A percentile compares a stretch with the other conserved stretches of the same genome.
These are phyloP conservation scores for Dryoscopus gambensis DNA, from an alignment of 2,113 vertebrate genomes.

Conservation along the genomic window DNA sequence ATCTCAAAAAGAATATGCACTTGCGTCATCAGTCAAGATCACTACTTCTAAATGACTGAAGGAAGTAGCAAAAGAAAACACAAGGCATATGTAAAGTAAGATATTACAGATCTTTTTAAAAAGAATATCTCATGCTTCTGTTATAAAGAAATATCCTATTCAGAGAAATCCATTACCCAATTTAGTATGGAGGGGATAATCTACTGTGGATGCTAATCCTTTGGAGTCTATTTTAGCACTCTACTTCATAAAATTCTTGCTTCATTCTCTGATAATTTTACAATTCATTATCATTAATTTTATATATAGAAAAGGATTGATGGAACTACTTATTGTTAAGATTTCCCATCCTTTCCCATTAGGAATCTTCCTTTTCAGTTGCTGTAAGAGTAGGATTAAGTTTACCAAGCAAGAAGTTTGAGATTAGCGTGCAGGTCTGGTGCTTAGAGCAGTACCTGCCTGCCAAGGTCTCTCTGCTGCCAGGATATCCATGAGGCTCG, in stretches of 20 bases:
- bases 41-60: not conserved
- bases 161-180: conserved; percentile 29
- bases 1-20: not conserved
- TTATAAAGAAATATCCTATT: not conserved
- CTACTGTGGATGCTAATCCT: conserved; percentile 37
- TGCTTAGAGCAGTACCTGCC: not conserved
- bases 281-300: conserved; percentile 18
- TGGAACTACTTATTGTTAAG: conserved; percentile 1
- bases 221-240: conserved; percentile 37
- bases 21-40: not conserved
- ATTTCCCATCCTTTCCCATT: not conserved
- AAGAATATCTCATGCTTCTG: not conserved
- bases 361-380: not conserved
- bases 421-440: not conserved
- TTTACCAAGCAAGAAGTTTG: not conserved
- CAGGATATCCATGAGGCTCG: accelerated
- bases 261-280: conserved; percentile 33
- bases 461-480: not conserved
- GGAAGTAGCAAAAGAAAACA: not conserved
- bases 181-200: conserved; percentile 40
- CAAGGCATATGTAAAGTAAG: not conserved
- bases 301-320: conserved; percentile 1
- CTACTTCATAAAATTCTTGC: conserved; percentile 1
- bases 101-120: not conserved
- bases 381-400: not conserved